Evolutionary conservation across 1,140 invertebrate species (phyloP), one percentile per base, ranked within the genome.

Genomic region (Sminthurides bifidus): DNA sequence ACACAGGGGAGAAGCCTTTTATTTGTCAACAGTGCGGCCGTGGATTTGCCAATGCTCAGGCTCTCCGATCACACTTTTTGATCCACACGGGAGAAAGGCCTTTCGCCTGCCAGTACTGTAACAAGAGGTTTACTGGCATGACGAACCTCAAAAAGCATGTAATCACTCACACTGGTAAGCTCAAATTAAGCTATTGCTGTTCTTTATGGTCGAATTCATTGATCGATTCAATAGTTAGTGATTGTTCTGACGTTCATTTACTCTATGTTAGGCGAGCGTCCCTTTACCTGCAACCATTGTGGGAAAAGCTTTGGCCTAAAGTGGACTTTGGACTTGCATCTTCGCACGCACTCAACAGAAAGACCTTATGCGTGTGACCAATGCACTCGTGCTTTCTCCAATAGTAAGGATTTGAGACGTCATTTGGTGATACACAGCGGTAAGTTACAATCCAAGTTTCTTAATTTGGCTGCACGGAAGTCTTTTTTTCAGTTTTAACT

Each of bases 401-500:
- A 75, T 51, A 65, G 68, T 35, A 77, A 77, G 66, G 76, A 78
- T 65, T 70, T 79, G 65, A 63, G 72, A 19, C 54, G 77, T 3
- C 77, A 79, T 60, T 65, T 69, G 24, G 67, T 74, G 10, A 73
- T 76, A 35, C 77, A 79, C 65, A 66, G 71, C 15, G 76, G 76
- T 77, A 69, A 61, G 37, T 52, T 35, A 35, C 10, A 35, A 35
- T n/a, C 33, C 33, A 35, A 35, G n/a, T 35, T 10, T 10, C n/a
- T 35, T 35, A n/a, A 35, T 35, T 10, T 10, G 10, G 10, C n/a
- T n/a, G n/a, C 33, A 35, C n/a, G 10, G 10, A n/a, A 35, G 33
- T 10, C n/a, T 35, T 10, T 10, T 35, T 35, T 19, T 19, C 19
- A 14, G 5, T 43, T 43, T 8, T 14, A 43, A 10, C 21, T 10